Conservation (phyloP, 2,797 vertebrate species). For the Enteromius fasciolatus region DNA sequence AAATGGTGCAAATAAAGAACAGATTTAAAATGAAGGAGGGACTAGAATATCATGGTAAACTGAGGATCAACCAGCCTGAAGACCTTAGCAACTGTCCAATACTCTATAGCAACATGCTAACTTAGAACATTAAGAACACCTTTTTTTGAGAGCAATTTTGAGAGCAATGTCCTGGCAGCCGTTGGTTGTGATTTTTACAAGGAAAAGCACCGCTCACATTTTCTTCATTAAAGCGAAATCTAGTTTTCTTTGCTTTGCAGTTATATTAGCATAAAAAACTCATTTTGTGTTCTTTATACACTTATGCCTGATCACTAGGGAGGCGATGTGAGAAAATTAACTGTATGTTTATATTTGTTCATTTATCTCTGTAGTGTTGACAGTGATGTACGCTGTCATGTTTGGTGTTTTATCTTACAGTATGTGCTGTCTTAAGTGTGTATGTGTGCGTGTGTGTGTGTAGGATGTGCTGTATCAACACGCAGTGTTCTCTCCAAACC, state of each 20-base stretch:
- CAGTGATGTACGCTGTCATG: background rate
- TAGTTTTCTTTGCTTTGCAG: background rate
- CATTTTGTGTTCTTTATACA: background rate
- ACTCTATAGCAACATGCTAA: conserved; percentile 1
- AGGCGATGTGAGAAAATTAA: background rate
- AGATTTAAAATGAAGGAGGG: background rate
- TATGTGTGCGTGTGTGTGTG: background rate
- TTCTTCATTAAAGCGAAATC: background rate
- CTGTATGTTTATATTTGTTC: background rate
- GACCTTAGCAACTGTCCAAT: background rate
- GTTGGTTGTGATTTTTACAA: background rate
- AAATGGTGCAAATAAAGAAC: background rate
- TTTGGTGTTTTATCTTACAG: conserved; percentile 16
- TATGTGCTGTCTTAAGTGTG: background rate
- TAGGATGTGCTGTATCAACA: conserved; percentile 26
- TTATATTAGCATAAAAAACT: background rate
- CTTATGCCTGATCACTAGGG: background rate
- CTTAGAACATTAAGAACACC: background rate
- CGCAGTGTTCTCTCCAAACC: conserved; percentile 1
- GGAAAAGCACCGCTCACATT: background rate
- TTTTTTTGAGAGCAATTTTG: background rate
- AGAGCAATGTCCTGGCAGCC: background rate
- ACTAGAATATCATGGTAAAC: background rate
- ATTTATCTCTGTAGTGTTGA: background rate
- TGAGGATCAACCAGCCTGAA: background rate